A percentile compares a stretch with the other conserved stretches of the same genome.
Evolutionary conservation across 2,797 vertebrate genomes (phyloP).

Genomic region (Cirrhinus molitorella): DNA sequence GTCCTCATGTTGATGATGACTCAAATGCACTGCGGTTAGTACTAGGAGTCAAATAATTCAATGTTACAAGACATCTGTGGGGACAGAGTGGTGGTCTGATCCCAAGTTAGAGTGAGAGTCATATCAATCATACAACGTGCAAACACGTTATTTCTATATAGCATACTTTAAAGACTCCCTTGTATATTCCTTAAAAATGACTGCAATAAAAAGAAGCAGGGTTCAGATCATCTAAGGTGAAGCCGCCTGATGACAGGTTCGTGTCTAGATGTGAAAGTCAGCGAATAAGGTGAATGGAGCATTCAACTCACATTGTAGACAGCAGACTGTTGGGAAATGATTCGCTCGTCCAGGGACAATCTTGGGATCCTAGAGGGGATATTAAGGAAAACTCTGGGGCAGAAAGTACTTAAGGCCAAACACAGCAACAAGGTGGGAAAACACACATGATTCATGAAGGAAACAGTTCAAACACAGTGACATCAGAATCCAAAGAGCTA

Average conservation of each 20-base stretch:
- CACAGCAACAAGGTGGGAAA: constrained; percentile 55
- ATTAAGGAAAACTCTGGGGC: constrained; percentile 76
- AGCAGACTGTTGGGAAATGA: constrained; percentile 79
- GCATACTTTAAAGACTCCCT: not conserved
- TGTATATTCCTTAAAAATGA: not conserved
- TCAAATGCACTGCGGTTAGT: not conserved
- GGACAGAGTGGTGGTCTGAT: not conserved
- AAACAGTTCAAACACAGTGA: constrained; percentile 16
- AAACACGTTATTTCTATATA: not conserved
- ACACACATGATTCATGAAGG: constrained; percentile 54
- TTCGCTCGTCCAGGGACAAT: constrained; percentile 80
- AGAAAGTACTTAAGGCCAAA: constrained; percentile 63
- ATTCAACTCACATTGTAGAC: constrained; percentile 81
- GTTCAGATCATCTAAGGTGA: not conserved
- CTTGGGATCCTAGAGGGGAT: constrained; percentile 76
- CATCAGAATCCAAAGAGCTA: not conserved
- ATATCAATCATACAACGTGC: not conserved
- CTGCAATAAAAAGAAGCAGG: not conserved
- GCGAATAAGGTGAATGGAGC: not conserved
- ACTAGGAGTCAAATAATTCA: constrained; percentile 7
- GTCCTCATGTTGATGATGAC: not conserved
- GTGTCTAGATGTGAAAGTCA: not conserved
- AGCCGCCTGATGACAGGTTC: not conserved
- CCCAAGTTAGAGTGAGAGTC: not conserved
- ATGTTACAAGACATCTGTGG: not conserved